Conservation (phyloP, 2,797 vertebrate species). For the Trachops cirrhosus region DNA sequence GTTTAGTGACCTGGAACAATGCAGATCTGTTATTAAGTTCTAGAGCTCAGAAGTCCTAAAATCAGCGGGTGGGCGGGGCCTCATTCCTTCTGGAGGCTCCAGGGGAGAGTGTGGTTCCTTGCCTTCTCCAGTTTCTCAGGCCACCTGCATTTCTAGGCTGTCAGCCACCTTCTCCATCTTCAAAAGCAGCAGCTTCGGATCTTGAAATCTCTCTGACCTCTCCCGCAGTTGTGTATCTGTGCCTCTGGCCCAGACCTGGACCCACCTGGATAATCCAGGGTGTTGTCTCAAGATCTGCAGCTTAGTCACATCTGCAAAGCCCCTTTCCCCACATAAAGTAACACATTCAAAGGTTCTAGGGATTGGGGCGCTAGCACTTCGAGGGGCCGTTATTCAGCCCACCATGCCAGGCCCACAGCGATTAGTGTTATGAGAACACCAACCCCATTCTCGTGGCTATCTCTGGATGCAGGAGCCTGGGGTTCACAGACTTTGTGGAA, state of each 20-base stretch:
- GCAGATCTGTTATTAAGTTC: neutral
- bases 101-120: neutral
- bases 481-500: neutral
- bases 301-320: too few species aligned
- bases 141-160: neutral
- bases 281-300: neutral
- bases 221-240: neutral
- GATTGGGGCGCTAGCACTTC: fast-evolving
- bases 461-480: neutral
- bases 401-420: fast-evolving
- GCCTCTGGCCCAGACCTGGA: neutral
- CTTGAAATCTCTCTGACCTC: neutral
- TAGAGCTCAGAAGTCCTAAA: neutral
- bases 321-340: neutral
- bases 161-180: neutral
- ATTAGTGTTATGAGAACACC: neutral
- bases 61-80: fast-evolving
- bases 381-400: neutral
- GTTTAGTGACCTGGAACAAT: neutral
- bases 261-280: neutral
- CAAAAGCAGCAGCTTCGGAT: neutral
- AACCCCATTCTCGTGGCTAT: neutral
- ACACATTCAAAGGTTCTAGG: neutral
- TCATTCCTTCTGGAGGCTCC: neutral
- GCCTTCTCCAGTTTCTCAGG: neutral